phyloP scores from a whole-genome alignment of 2,888 invertebrate genomes.

The Entomobrya proxima region DNA sequence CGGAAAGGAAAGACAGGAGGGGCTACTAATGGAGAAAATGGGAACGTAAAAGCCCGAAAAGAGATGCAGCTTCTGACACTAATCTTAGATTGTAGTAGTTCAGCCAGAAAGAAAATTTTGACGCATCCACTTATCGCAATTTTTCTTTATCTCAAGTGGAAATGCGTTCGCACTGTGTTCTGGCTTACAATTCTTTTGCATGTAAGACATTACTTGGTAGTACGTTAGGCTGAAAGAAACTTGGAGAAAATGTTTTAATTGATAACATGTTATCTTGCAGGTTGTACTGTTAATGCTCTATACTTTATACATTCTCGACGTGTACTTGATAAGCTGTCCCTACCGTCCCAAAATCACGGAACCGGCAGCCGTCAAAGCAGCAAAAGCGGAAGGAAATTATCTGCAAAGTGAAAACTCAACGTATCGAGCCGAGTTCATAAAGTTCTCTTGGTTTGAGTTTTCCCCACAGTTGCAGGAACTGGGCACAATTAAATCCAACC shows the following conservation, averaged over 20 bases:
- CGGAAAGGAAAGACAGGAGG: constrained; percentile 40
- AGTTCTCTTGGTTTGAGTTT: constrained; percentile 74
- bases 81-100: constrained; percentile 73
- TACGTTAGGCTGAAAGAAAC: not conserved
- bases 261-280: constrained; percentile 40
- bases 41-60: constrained; percentile 68
- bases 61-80: constrained; percentile 73
- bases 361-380: constrained; percentile 74
- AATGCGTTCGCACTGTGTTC: constrained; percentile 71
- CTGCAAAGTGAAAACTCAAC: constrained; percentile 69
- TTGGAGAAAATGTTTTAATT: not conserved
- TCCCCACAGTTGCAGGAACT: constrained; percentile 71
- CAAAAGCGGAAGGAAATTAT: constrained; percentile 69
- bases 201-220: constrained; percentile 46
- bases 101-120: constrained; percentile 73
- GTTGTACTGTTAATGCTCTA: constrained; percentile 72
- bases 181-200: constrained; percentile 73
- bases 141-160: constrained; percentile 74
- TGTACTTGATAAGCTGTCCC: constrained; percentile 74
- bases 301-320: constrained; percentile 74
- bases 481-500: constrained; percentile 67
- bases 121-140: constrained; percentile 74
- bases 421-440: constrained; percentile 72
- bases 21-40: constrained; percentile 49
- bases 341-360: constrained; percentile 74